Base-by-base conservation (phyloP, 1,140 invertebrate species). In the Lepidurus arcticus region DNA sequence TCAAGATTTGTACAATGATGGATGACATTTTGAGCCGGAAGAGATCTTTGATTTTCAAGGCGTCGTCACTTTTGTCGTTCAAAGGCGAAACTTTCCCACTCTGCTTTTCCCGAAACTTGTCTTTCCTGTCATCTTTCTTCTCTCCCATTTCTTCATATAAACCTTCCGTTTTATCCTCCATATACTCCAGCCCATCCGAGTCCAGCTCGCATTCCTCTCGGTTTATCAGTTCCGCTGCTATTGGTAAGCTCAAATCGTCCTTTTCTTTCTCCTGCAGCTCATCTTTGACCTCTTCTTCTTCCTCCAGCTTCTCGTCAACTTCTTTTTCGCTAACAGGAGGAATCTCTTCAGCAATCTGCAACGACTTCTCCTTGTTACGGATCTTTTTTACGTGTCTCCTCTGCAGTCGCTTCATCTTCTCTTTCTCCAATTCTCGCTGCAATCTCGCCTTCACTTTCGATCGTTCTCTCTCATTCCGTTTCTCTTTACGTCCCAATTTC, bases 11-110 rank as follows among this genome's bases (percentile, higher is more conserved):
- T 65, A 98, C 94, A 86, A 98, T 95, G 34, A 93, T 93, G 73
- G 90, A 89, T 9, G 94, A 95, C 90, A 98, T 97, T 83, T 91
- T 92, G 79, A 90, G 89, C 79, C 94, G 88, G 86, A 98, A 98
- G 76, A 90, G 89, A 81, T 98, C 95, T 85, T 96, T 96, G 73
- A 94, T 93, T 82, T 89, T 88, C 16, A 47, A 73, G 43, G 76
- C 47, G 21, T 77, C 26, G 11, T 76, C 74, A 43, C 78, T 79
- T 53, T 79, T 76, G 44, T 75, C 73, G 53, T 77, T 43, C 73
- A 13, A 42, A 44, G 53, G 24, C n/a, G 24, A 26, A 47, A 44
- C 79, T 73, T 44, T 76, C 76, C 76, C 74, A 43, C 76, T 79
- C 76, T 74, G 76, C 26, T 73, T 79, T 84, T 85, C 80, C 82